phyloP scores from a whole-genome alignment of 2,797 vertebrate genomes.

The Falco naumanni region DNA sequence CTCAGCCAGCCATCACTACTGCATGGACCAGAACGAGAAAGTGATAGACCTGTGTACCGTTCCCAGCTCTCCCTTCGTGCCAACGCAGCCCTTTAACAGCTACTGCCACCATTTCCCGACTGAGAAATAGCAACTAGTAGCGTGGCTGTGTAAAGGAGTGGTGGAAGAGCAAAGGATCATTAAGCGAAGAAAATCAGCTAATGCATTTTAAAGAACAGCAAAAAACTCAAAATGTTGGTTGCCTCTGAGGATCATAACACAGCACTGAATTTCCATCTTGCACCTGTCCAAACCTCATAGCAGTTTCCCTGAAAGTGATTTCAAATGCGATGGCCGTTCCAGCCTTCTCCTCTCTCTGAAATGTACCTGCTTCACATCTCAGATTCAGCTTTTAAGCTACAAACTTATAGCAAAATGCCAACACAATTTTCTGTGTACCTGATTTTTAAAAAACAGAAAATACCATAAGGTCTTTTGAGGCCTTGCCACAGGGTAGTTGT shows the following conservation, averaged over 20 bases:
- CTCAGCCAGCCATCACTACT: background rate
- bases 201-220: background rate
- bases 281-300: background rate
- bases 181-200: background rate
- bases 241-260: background rate
- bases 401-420: slow-evolving; percentile 64
- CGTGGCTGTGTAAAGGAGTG: background rate
- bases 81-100: background rate
- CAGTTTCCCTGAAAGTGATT: background rate
- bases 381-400: slow-evolving; percentile 17
- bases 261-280: background rate
- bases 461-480: slow-evolving; percentile 66
- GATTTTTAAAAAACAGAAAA: slow-evolving; percentile 73
- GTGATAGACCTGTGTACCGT: background rate
- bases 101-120: background rate
- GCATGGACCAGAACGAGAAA: background rate
- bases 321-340: background rate
- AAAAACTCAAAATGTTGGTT: background rate
- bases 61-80: background rate
- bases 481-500: slow-evolving; percentile 65
- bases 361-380: slow-evolving; percentile 37
- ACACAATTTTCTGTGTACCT: slow-evolving; percentile 61
- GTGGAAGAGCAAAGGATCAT: background rate
- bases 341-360: slow-evolving; percentile 12
- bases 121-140: background rate